Evolutionary conservation across 2,113 vertebrate species (phyloP), one percentile per base, ranked within the genome.

Genomic region (Mionectes macconnelli): DNA sequence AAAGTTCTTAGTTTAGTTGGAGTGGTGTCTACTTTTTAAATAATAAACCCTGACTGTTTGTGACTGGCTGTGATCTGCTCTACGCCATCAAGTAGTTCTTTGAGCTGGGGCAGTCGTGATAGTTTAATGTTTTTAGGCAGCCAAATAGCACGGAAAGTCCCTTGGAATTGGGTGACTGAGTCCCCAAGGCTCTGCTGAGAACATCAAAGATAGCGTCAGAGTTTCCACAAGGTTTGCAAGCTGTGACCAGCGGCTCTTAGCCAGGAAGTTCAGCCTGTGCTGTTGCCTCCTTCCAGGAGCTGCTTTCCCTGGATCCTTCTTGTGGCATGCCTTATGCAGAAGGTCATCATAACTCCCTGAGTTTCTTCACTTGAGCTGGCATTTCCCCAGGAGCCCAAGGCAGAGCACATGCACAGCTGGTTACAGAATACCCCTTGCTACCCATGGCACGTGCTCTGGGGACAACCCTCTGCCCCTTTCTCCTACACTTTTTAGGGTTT

Each of bases 381-480:
- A 50, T 84, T 89, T 84, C 84, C 68, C 24, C 5, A 44, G 47
- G 39, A 93, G n/a, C 40, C 37, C 27, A 15, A 22, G 68, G 45
- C 53, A 75, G 39, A 50, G 30, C 2, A 0, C 0, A 0, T 13
- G 15, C 4, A 2, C 1, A 2, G 9, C 40, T 57, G 42, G 4
- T 30, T 66, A 80, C 75, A 64, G 35, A 25, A 76, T 44, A 19
- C 23, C 64, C 20, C 19, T 27, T 24, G 45, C 49, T 60, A 40
- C 35, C 56, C 11, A 4, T 0, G 0, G 17, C 47, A 13, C 2
- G 0, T 0, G 0, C 20, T 47, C 42, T 56, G 67, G 18, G 40
- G 2, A 56, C 35, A 77, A 0, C 37, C 18, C 18, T 14, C 23
- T 68, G 21, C n/a, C 40, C 5, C 23, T n/a, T 81, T 31, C 4